Evolutionary conservation across 2,888 invertebrate species (phyloP), one percentile per base, ranked within the genome.

Genomic region (Pseudolycoriella hygida): DNA sequence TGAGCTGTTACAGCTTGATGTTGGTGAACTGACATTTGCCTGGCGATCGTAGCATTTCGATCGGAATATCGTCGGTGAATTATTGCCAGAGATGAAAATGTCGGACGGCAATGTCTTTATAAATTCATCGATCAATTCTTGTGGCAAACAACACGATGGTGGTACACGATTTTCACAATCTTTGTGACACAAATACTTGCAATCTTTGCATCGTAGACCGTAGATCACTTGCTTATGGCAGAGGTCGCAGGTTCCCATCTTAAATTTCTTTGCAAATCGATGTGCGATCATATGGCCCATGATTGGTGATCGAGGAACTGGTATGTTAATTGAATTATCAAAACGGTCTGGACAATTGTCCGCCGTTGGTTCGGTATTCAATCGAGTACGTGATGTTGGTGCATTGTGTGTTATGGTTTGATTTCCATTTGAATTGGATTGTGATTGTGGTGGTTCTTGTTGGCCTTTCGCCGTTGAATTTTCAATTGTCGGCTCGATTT

Each of bases 1-100:
- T 47, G 93, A 93, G 62, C 90, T 92, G 67, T 92, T 93, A 69
- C 92, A 93, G 63, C 92, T 93, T 46, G 93, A 93, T 46, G 90
- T 88, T 61, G 86, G 90, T 38, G 92, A 92, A 64, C 89, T 87
- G 52, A 87, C 88, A 66, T 90, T 89, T 18, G 80, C 83, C 43
- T 77, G 38, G 12, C 17, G 20, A 11, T 18, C 25, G 30, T 44
- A n/a, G n/a, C n/a, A 44, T 17, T 39, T 37, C 5, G 44, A 17
- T 17, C 37, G 34, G 25, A 15, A 17, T 19, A 41, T 40, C 15
- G 31, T 40, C 30, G 30, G 40, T 34, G 43, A 46, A 43, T 18
- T 42, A 19, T 46, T 42, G 15, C 34, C 37, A 4, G 25, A 25
- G 19, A 39, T 15, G 11, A 52, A 52, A 10, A 53, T 74, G 55